Evolutionary conservation across 2,888 invertebrate genomes (phyloP).

Genomic region (Ditula angustiorana): DNA sequence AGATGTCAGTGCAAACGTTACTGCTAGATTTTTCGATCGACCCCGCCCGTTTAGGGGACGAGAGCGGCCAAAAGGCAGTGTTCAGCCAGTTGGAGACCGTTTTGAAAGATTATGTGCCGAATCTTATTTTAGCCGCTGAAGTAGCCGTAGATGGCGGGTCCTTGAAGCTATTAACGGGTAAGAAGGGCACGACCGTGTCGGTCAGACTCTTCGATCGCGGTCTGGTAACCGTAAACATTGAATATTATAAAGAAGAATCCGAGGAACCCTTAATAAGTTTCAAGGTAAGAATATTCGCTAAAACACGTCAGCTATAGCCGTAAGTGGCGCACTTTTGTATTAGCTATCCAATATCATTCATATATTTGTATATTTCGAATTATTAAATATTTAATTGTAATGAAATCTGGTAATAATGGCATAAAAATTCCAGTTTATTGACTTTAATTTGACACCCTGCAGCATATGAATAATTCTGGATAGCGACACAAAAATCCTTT

Average conservation of each 20-base stretch:
- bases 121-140: constrained; percentile 88
- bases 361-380: neutral
- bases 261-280: constrained; percentile 90
- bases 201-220: constrained; percentile 91
- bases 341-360: neutral
- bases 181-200: constrained; percentile 88
- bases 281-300: constrained; percentile 86
- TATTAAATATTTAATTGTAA: neutral
- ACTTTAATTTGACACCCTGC: neutral
- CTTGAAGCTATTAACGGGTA: constrained; percentile 89
- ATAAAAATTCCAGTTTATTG: no score
- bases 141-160: constrained; percentile 89
- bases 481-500: neutral
- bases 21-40: constrained; percentile 92
- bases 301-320: constrained; percentile 20
- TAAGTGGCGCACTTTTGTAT: neutral
- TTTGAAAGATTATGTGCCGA: constrained; percentile 89
- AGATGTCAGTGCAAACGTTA: constrained; percentile 92
- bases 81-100: constrained; percentile 89
- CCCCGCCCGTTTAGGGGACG: constrained; percentile 87
- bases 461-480: neutral
- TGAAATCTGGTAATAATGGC: neutral
- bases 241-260: constrained; percentile 91
- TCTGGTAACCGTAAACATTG: constrained; percentile 92
- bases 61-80: constrained; percentile 87